These are phyloP conservation scores for Amazona vittata DNA, from an alignment of 2,113 vertebrate species.

Conservation along the genomic window DNA sequence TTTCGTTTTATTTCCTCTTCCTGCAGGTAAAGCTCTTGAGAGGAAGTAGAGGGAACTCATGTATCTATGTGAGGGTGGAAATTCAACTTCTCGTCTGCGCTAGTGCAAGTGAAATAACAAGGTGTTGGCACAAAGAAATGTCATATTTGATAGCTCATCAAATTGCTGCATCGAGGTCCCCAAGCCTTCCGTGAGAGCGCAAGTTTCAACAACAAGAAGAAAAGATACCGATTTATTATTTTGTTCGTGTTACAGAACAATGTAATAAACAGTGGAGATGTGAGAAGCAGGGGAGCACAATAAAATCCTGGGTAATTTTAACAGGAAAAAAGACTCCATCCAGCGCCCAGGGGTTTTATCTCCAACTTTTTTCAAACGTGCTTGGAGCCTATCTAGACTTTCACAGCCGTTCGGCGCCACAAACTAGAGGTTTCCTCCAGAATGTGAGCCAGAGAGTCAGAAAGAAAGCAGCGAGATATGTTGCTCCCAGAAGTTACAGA, in stretches of 20 bases:
- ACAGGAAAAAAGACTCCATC: background rate
- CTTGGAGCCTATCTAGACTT: background rate
- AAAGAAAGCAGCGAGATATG: background rate
- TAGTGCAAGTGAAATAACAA: background rate
- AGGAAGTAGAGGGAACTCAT: background rate
- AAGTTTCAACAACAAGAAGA: background rate
- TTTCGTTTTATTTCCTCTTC: fast-evolving
- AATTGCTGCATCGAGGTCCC: background rate
- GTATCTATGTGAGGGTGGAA: fast-evolving
- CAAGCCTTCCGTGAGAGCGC: too few species aligned
- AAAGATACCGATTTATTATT: fast-evolving
- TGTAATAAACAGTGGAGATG: background rate
- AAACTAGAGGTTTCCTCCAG: background rate
- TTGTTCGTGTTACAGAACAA: background rate
- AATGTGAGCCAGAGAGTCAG: background rate
- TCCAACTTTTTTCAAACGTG: background rate
- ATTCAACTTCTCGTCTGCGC: fast-evolving
- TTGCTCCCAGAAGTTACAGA: background rate
- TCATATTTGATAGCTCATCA: background rate
- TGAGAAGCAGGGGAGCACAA: background rate
- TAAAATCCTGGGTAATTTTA: background rate
- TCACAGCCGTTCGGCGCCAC: background rate
- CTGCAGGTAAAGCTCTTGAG: background rate
- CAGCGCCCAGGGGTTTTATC: background rate
- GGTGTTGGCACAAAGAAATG: background rate